Percentiles rank a stretch among this genome's conserved stretches.
Evolutionary conservation across 2,888 invertebrate species (phyloP).

Genomic region (Dryomyza anilis): DNA sequence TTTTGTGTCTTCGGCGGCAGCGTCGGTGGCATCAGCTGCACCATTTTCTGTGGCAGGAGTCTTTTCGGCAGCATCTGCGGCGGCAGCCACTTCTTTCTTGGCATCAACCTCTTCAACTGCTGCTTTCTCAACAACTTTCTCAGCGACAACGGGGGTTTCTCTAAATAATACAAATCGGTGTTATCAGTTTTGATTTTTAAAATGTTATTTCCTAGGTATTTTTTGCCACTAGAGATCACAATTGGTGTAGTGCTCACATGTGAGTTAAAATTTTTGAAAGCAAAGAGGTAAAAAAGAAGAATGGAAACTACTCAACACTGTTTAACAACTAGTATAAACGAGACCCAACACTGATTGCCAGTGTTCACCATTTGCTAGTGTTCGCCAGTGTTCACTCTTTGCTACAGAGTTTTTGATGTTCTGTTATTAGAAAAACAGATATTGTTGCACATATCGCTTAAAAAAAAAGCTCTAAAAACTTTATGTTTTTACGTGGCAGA

Average conservation of each 20-base stretch:
- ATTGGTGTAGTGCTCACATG: neutral
- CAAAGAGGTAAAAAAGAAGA: neutral
- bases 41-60: conserved; percentile 53
- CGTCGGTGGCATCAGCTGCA: conserved; percentile 41
- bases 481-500: too few relatives aligned
- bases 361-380: too few relatives aligned
- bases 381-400: too few relatives aligned
- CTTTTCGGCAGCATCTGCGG: conserved; percentile 43
- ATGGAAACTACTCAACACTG: neutral
- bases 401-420: too few relatives aligned
- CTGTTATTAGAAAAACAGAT: too few relatives aligned
- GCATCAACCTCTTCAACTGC: conserved; percentile 56
- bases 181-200: neutral
- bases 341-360: neutral
- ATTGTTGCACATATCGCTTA: too few relatives aligned
- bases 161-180: conserved; percentile 36
- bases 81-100: conserved; percentile 45
- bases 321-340: conserved; percentile 6
- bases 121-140: conserved; percentile 60
- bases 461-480: too few relatives aligned
- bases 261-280: neutral
- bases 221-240: too few relatives aligned
- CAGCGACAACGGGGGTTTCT: conserved; percentile 58
- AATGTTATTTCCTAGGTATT: neutral
- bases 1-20: conserved; percentile 51